Conservation (phyloP, 2,888 invertebrate genomes). For the Melipona bicolor region DNA sequence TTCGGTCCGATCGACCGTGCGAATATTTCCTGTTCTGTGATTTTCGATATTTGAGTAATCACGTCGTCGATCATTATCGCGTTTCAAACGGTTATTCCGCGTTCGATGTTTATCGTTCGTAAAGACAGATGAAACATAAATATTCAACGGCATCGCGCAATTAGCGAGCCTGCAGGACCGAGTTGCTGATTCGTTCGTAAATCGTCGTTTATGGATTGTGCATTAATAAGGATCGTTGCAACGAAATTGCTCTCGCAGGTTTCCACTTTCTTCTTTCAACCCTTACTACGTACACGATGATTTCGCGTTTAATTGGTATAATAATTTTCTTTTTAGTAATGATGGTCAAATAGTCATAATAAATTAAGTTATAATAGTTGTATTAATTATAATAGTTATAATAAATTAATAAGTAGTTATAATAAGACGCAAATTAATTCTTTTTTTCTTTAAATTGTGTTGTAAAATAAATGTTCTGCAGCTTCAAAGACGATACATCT, state of each 20-base stretch:
- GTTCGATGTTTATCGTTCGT: slow-evolving; percentile 34
- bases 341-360: too few relatives aligned
- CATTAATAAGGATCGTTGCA: slow-evolving; percentile 6
- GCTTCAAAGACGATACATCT: too few relatives aligned
- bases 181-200: slow-evolving; percentile 18
- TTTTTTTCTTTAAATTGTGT: too few relatives aligned
- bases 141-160: slow-evolving; percentile 32
- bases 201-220: slow-evolving; percentile 7
- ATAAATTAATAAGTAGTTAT: too few relatives aligned
- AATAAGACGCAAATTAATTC: too few relatives aligned
- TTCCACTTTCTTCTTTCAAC: neutral
- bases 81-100: slow-evolving; percentile 39
- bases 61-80: slow-evolving; percentile 44
- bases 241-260: neutral
- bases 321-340: too few relatives aligned
- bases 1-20: neutral
- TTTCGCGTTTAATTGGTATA: too few relatives aligned
- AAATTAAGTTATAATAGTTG: too few relatives aligned
- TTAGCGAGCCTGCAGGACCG: slow-evolving; percentile 14
- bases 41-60: slow-evolving; percentile 43
- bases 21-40: slow-evolving; percentile 7
- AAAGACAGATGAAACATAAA: slow-evolving; percentile 47
- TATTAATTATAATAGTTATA: too few relatives aligned
- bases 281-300: neutral
- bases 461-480: too few relatives aligned